Conservation (phyloP, 2,797 vertebrate genomes). For the Platyrinchus mystaceus region DNA sequence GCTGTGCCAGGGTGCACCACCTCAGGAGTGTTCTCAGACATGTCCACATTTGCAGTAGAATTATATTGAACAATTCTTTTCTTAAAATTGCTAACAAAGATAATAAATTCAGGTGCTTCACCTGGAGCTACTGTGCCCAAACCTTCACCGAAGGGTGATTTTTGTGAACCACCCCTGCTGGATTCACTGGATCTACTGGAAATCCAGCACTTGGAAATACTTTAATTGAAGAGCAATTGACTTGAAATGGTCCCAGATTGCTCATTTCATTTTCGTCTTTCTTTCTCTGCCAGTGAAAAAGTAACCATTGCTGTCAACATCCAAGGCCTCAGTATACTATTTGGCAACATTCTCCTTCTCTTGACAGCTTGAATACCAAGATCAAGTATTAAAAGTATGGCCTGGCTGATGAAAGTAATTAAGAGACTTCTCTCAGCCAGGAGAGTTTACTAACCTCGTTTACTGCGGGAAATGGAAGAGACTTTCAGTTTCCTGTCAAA, state of each 20-base stretch:
- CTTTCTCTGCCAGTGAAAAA: constrained; percentile 31
- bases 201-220: neutral
- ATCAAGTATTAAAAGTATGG: constrained; percentile 52
- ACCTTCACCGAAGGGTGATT: neutral
- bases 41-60: neutral
- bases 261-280: constrained; percentile 33
- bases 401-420: constrained; percentile 57
- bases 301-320: neutral
- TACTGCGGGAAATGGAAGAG: neutral
- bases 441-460: constrained; percentile 48
- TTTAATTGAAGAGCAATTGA: constrained; percentile 31
- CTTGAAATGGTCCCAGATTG: constrained; percentile 37
- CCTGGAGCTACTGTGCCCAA: neutral
- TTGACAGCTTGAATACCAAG: constrained; percentile 47
- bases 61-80: neutral
- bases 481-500: constrained; percentile 29
- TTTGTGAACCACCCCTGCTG: neutral
- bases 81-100: neutral
- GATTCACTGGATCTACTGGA: neutral
- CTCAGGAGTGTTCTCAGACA: neutral
- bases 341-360: constrained; percentile 9
- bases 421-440: constrained; percentile 45
- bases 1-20: neutral
- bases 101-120: neutral
- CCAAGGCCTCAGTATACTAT: neutral